These are phyloP conservation scores for Corynorhinus townsendii DNA, from an alignment of 2,113 vertebrate species.

Conservation along the genomic window DNA sequence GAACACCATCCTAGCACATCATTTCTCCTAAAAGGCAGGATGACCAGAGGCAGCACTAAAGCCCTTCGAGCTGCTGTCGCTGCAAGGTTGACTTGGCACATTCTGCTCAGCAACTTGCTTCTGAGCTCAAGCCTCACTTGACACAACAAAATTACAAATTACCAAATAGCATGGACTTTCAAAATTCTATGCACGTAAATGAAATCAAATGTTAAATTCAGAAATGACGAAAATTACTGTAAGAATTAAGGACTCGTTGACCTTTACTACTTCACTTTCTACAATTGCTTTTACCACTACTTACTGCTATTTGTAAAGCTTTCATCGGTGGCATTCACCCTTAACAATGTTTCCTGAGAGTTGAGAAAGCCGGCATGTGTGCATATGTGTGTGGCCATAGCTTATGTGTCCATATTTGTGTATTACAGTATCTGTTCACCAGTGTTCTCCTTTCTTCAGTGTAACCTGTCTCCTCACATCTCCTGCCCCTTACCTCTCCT, in stretches of 20 bases:
- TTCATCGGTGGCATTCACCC: background rate
- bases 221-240: background rate
- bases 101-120: background rate
- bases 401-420: background rate
- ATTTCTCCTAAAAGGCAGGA: background rate
- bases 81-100: background rate
- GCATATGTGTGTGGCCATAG: no score
- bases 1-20: background rate
- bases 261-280: background rate
- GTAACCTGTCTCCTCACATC: background rate
- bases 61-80: fast-evolving
- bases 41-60: background rate
- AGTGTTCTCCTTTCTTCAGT: background rate
- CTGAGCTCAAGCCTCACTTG: background rate
- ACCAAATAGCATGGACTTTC: background rate
- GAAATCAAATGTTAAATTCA: slow-evolving; percentile 1
- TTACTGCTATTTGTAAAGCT: background rate
- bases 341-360: background rate
- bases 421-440: background rate
- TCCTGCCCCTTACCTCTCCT: background rate
- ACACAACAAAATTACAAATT: background rate
- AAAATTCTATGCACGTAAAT: background rate
- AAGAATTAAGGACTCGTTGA: background rate
- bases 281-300: background rate
- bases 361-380: background rate